A percentile compares a stretch with the other conserved stretches of the same genome.
Conservation (phyloP, 2,113 vertebrate genomes). For the Nesoenas mayeri region DNA sequence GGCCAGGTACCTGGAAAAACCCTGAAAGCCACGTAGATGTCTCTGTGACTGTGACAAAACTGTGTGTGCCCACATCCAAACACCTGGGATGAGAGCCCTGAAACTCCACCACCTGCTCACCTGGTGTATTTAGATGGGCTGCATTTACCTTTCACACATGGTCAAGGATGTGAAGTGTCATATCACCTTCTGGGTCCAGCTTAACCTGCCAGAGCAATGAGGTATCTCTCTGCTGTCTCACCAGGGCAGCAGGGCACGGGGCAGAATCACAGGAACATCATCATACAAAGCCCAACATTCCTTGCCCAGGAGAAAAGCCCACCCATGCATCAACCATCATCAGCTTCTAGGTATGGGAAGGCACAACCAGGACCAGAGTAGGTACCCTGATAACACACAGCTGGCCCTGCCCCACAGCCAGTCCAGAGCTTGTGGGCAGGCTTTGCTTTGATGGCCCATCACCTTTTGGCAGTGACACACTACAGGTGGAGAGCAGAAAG, state of each 20-base stretch:
- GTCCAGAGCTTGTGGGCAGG: fast-evolving
- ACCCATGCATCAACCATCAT: fast-evolving
- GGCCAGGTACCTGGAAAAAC: neutral
- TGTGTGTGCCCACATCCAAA: neutral
- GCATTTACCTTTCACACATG: neutral
- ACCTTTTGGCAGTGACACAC: neutral
- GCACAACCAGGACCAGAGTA: fast-evolving
- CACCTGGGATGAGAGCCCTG: no score
- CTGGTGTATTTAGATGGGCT: neutral
- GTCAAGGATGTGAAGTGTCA: no score
- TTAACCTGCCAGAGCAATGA: neutral
- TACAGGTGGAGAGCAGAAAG: neutral
- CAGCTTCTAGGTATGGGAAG: neutral
- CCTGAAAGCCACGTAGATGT: fast-evolving
- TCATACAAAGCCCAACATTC: neutral
- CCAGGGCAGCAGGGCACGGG: no score
- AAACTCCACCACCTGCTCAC: neutral
- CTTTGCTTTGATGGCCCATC: neutral
- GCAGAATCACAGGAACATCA: neutral
- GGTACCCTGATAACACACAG: neutral
- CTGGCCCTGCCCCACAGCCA: neutral
- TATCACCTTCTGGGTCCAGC: neutral
- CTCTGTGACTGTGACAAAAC: neutral
- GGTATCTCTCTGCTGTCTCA: neutral
- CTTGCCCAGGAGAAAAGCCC: neutral